Base-by-base conservation (phyloP, 2,797 vertebrate genomes). In the Notamacropus eugenii region DNA sequence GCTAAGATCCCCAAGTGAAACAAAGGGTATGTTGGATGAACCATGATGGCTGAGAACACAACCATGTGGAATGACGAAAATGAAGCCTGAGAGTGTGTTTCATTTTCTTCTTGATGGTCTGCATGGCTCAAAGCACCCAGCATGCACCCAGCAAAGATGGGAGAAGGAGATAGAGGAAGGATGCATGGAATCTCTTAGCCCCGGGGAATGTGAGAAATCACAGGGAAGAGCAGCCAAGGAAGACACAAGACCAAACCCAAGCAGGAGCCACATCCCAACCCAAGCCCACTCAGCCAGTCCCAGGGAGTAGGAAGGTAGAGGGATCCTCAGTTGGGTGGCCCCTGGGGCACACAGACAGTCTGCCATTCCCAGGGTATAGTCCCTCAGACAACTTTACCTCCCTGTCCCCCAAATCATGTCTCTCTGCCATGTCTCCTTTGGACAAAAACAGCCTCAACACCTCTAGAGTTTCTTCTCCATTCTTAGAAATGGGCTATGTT, bases 81-180 rank as follows among this genome's bases (percentile, higher is more conserved):
- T 93, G 96, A 95, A 96, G 52, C 12, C 92, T 9, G 0, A 82
- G 0, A 0, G 9, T 13, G 74, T 1, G 16, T 94, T 97, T 98
- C 97, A 97, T 98, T 97, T 93, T 97, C 97, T 97, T 3, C 97
- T 55, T 94, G 90, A 62, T n/a, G 94, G 94, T 90, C 94, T 59
- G 55, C 54, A 92, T 54, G 91, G 94, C 93, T 90, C 55, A 1
- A 97, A 90, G 96, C 94, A 54, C 58, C 1, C 4, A 52, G 91
- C 97, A 96, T 95, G 93, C 74, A 93, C 40, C 74, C 93, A 93
- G 95, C 95, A 74, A 5, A 92, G 93, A 62, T 54, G 2, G 29
- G 62, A 92, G 57, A 34, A 31, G 92, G 87, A 50, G 92, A 90
- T 22, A 90, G 40, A 87, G 46, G 52, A 13, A 87, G 46, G 52